phyloP scores from a whole-genome alignment of 2,113 vertebrate genomes.

The Sander lucioperca region DNA sequence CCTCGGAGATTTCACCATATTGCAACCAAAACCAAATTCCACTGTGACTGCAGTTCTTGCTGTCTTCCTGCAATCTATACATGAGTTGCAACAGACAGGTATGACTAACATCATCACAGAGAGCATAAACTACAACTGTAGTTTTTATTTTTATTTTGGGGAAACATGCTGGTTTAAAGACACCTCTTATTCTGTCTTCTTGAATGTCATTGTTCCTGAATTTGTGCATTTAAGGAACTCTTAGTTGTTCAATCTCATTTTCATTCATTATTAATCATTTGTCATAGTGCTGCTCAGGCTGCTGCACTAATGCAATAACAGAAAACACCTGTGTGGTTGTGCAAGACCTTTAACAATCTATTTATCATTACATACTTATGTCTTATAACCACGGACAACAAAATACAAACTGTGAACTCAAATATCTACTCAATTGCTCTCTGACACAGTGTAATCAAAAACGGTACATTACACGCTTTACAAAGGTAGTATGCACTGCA shows the following conservation, averaged over 20 bases:
- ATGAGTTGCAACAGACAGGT: not conserved
- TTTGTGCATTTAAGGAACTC: not conserved
- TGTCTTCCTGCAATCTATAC: no score
- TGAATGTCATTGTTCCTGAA: no score
- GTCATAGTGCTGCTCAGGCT: not conserved
- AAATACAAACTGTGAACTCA: not conserved
- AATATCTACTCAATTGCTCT: not conserved
- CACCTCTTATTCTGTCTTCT: not conserved
- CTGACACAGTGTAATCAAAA: not conserved
- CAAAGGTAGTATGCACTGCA: not conserved
- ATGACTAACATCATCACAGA: not conserved
- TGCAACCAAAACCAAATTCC: not conserved
- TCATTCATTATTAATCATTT: not conserved
- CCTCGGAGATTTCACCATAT: not conserved
- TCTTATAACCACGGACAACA: not conserved
- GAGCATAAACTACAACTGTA: not conserved
- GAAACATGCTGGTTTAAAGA: not conserved
- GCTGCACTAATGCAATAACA: not conserved
- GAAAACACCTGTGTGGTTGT: not conserved
- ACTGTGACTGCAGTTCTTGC: not conserved
- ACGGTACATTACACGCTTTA: not conserved
- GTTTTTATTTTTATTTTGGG: not conserved
- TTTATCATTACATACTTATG: not conserved
- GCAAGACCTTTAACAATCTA: not conserved
- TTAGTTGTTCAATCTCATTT: not conserved